Conservation (phyloP, 2,113 vertebrate species). For the Bungarus multicinctus region DNA sequence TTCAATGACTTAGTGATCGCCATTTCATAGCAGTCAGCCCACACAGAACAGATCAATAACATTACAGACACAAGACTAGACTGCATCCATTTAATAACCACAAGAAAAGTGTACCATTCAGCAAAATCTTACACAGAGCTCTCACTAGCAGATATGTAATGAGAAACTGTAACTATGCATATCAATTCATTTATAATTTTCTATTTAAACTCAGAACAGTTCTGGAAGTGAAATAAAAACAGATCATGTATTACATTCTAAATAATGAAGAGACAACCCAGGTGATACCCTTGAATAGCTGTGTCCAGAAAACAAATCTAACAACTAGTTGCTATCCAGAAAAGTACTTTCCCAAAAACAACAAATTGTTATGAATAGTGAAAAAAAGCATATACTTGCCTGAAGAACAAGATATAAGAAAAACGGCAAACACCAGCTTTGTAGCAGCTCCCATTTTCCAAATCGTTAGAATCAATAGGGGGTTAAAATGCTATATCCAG, state of each 20-base stretch:
- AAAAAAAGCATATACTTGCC: constrained; percentile 75
- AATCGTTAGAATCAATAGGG: constrained; percentile 65
- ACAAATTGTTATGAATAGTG: neutral
- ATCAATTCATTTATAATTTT: neutral
- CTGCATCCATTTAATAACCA: constrained; percentile 77
- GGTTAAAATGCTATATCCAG: constrained; percentile 66
- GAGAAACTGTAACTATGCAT: constrained; percentile 4
- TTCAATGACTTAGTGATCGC: constrained; percentile 67
- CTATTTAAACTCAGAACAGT: neutral
- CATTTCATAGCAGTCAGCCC: constrained; percentile 74
- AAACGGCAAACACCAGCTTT: constrained; percentile 96
- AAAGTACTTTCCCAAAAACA: constrained; percentile 20
- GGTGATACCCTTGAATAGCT: neutral
- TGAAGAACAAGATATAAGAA: constrained; percentile 99
- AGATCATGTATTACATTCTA: neutral
- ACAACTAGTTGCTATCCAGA: constrained; percentile 70
- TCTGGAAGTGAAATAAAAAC: neutral
- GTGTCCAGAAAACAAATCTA: constrained; percentile 16
- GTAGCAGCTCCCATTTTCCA: constrained; percentile 98
- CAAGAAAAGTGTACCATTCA: constrained; percentile 74
- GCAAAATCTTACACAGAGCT: constrained; percentile 67
- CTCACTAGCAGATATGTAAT: neutral
- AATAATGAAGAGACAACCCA: neutral
- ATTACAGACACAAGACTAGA: constrained; percentile 79
- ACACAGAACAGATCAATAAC: constrained; percentile 76